These are phyloP conservation scores for Volucella inflata DNA, from an alignment of 2,888 invertebrate genomes.

Conservation along the genomic window DNA sequence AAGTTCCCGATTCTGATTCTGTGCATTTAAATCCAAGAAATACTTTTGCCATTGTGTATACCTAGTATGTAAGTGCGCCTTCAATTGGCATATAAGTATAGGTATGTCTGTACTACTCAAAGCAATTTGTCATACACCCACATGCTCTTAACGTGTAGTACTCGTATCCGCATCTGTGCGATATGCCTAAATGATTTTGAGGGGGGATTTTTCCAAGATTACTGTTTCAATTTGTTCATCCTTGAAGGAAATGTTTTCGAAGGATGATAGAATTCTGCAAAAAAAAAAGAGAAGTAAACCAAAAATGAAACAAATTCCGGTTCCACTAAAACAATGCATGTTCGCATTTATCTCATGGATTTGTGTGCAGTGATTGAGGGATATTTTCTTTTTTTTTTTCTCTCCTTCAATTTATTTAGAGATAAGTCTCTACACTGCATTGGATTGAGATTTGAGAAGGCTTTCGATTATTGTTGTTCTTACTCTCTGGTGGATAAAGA, in stretches of 20 bases:
- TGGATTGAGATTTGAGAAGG: slow-evolving; percentile 7
- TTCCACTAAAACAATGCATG: slow-evolving; percentile 36
- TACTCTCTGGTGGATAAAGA: background rate
- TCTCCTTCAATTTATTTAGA: background rate
- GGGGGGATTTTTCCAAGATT: slow-evolving; percentile 59
- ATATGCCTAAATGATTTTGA: slow-evolving; percentile 63
- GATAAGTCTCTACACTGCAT: slow-evolving; percentile 13
- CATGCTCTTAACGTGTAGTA: no score
- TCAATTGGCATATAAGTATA: slow-evolving; percentile 27
- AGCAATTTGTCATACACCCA: slow-evolving; percentile 1
- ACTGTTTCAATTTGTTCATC: slow-evolving; percentile 64
- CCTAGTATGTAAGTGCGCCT: background rate
- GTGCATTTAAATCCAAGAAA: slow-evolving; percentile 1
- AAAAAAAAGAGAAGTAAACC: background rate
- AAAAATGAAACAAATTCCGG: slow-evolving; percentile 7
- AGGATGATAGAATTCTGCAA: background rate
- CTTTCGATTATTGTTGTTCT: background rate
- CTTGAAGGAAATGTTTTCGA: slow-evolving; percentile 45
- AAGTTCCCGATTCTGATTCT: background rate
- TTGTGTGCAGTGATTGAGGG: slow-evolving; percentile 32
- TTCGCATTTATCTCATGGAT: slow-evolving; percentile 18
- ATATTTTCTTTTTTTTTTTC: slow-evolving; percentile 19
- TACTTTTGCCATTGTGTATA: slow-evolving; percentile 40
- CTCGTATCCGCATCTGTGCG: slow-evolving; percentile 1
- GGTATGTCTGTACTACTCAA: background rate